Conservation (phyloP, 2,888 invertebrate species). For the Liposcelis brunnea region DNA sequence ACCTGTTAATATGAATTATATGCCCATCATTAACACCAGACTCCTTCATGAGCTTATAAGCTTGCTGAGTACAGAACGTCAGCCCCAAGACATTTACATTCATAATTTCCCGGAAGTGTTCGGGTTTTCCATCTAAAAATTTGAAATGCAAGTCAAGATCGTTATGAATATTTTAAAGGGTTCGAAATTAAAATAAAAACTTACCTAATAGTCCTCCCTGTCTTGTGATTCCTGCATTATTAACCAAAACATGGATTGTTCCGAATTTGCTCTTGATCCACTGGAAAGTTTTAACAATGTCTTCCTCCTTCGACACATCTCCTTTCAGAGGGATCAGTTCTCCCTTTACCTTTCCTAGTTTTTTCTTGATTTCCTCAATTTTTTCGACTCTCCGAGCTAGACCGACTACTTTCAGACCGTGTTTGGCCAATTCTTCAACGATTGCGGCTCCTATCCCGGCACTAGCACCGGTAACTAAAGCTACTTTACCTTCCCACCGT, state of each 20-base stretch:
- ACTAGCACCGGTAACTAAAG: conserved; percentile 9
- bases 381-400: not conserved
- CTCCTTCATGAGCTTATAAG: conserved; percentile 16
- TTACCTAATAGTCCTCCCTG: conserved; percentile 18
- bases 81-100: conserved; percentile 16
- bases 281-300: conserved; percentile 13
- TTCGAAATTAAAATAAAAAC: too few relatives aligned
- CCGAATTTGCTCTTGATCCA: conserved; percentile 14
- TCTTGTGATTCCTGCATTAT: conserved; percentile 23
- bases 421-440: not conserved
- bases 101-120: conserved; percentile 15
- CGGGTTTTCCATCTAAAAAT: conserved; percentile 15
- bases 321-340: conserved; percentile 13
- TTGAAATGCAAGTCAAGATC: not conserved
- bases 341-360: conserved; percentile 8
- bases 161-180: not conserved
- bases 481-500: conserved; percentile 7
- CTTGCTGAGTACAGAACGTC: conserved; percentile 14
- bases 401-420: not conserved
- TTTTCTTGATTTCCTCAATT: not conserved
- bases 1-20: conserved; percentile 19
- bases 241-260: conserved; percentile 17
- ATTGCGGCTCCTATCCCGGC: conserved; percentile 6
- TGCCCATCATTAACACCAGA: conserved; percentile 15
- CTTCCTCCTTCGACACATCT: conserved; percentile 16